Percentiles rank a stretch among this genome's conserved stretches.
Conservation (phyloP, 2,797 vertebrate genomes). For the Oreochromis grahami region DNA sequence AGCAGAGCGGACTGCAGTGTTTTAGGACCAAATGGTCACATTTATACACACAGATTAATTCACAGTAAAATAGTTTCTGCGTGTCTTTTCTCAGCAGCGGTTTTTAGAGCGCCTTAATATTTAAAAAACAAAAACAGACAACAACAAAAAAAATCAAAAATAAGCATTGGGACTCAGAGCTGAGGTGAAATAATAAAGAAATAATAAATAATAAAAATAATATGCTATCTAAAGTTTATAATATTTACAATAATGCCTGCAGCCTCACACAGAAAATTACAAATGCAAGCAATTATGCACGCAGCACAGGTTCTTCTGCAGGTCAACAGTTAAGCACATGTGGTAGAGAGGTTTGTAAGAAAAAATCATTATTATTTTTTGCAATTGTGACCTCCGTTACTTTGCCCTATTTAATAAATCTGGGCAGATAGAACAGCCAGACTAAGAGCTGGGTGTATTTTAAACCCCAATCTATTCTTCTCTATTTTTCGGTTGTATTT, state of each 20-base stretch:
- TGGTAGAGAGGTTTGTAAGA: background rate
- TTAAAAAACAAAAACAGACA: background rate
- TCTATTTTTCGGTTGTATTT: background rate
- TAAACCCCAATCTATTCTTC: background rate
- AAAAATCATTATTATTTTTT: background rate
- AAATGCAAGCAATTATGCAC: background rate
- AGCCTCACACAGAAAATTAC: background rate
- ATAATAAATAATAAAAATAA: background rate
- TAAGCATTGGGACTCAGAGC: background rate
- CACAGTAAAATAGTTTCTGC: background rate
- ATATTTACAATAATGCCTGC: background rate
- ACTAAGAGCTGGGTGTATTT: background rate
- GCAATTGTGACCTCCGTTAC: background rate
- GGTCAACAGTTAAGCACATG: background rate
- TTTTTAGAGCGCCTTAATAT: background rate
- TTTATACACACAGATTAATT: background rate
- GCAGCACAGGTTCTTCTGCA: background rate
- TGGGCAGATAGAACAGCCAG: background rate
- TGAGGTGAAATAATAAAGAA: too few species aligned
- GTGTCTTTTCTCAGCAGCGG: background rate
- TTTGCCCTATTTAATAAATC: background rate
- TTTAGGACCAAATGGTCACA: background rate
- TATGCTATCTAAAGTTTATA: background rate
- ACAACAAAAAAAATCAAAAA: background rate
- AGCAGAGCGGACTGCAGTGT: background rate